phyloP scores from a whole-genome alignment of 2,888 invertebrate species.

The Ditula angustiorana region DNA sequence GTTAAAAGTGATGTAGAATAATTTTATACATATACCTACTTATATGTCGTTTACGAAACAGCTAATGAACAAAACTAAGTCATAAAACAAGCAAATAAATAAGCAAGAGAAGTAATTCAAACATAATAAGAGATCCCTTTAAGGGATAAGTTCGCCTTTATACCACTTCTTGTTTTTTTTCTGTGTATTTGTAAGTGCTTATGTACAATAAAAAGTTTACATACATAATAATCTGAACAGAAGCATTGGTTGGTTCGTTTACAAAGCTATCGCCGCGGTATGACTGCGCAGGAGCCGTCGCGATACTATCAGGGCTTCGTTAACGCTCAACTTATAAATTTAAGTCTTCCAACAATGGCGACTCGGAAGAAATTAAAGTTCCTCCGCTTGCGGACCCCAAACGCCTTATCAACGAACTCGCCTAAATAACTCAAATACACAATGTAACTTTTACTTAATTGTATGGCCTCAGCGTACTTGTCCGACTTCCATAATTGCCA shows the following conservation, averaged over 20 bases:
- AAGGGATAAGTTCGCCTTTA: no score
- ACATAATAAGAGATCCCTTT: no score
- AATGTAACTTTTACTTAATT: slow-evolving; percentile 2
- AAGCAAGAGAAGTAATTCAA: slow-evolving; percentile 3
- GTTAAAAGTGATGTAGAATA: no score
- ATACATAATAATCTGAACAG: slow-evolving; percentile 46
- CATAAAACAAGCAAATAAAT: no score
- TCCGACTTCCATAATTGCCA: slow-evolving; percentile 14
- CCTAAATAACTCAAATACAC: slow-evolving; percentile 6
- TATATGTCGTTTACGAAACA: no score
- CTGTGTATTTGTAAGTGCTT: no score
- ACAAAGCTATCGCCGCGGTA: slow-evolving; percentile 58
- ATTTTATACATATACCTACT: no score
- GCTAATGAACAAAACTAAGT: no score
- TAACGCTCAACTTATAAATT: slow-evolving; percentile 77
- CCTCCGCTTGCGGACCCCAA: not conserved
- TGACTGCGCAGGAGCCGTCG: slow-evolving; percentile 54
- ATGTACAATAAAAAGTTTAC: no score
- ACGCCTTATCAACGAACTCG: slow-evolving; percentile 6
- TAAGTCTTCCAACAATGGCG: slow-evolving; percentile 55
- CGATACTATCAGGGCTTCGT: slow-evolving; percentile 74
- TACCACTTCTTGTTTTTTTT: no score
- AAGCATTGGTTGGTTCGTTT: slow-evolving; percentile 43
- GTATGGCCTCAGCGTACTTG: slow-evolving; percentile 10
- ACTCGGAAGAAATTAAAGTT: slow-evolving; percentile 49